These are phyloP conservation scores for Solenopsis invicta DNA, from an alignment of 1,140 invertebrate species.

Conservation along the genomic window DNA sequence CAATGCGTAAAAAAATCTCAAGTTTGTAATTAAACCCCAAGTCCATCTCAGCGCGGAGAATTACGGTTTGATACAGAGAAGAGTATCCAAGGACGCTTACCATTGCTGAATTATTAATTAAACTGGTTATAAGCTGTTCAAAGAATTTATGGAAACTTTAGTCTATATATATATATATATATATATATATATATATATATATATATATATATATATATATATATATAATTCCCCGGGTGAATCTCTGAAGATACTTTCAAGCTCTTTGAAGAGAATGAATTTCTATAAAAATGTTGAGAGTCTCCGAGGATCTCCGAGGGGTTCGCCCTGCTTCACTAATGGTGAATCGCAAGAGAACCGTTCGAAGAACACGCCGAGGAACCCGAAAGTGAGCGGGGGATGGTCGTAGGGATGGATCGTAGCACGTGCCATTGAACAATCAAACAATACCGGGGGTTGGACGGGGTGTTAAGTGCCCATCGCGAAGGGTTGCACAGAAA, in stretches of 20 bases:
- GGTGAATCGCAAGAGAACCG: conserved; percentile 25
- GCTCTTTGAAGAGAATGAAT: conserved; percentile 25
- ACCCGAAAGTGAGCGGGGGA: background rate
- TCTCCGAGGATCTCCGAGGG: conserved; percentile 9
- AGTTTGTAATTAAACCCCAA: background rate
- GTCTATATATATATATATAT: background rate
- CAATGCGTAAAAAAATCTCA: background rate
- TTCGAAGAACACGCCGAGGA: conserved; percentile 7
- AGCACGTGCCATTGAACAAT: conserved; percentile 65
- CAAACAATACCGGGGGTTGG: conserved; percentile 69
- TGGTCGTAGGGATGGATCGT: background rate
- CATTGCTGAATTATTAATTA: conserved; percentile 30
- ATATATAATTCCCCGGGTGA: background rate
- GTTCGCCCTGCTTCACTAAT: conserved; percentile 29
- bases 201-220: background rate
- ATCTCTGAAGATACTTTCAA: background rate
- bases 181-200: background rate
- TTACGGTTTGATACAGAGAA: background rate
- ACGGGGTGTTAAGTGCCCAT: conserved; percentile 70
- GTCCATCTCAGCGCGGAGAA: background rate
- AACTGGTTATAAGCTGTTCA: background rate
- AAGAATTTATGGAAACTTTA: conserved; percentile 5
- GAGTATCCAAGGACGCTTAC: background rate
- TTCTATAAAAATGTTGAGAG: conserved; percentile 45
- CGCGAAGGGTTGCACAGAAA: conserved; percentile 69